Conservation (phyloP, 1,140 invertebrate species). For the Bombus pyrosoma region DNA sequence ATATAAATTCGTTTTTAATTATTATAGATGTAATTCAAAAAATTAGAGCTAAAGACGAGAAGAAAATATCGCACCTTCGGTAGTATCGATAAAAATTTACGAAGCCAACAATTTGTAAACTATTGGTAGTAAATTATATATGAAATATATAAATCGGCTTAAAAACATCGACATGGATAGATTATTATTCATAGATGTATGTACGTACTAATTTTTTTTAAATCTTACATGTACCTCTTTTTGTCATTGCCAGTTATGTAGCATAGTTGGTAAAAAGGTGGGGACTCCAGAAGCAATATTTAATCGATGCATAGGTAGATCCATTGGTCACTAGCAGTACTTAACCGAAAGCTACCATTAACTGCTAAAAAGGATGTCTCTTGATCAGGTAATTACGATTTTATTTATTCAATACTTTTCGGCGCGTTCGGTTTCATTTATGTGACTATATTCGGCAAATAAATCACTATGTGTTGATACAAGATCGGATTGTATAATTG, state of each 20-base stretch:
- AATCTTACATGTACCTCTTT: background rate
- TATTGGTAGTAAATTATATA: background rate
- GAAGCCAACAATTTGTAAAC: background rate
- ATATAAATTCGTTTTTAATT: background rate
- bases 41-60: background rate
- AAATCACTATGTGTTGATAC: too few relatives aligned
- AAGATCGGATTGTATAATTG: background rate
- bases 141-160: background rate
- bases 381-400: constrained; percentile 45
- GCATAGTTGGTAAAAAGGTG: background rate
- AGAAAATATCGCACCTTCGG: background rate
- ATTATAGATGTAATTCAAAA: background rate
- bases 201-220: background rate
- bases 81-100: background rate
- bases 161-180: background rate
- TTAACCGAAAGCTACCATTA: constrained; percentile 1
- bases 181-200: background rate
- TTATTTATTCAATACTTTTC: too few relatives aligned
- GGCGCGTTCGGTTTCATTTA: too few relatives aligned
- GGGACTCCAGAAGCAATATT: constrained; percentile 22
- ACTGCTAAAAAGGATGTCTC: constrained; percentile 41
- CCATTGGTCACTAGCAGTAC: constrained; percentile 7
- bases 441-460: too few relatives aligned
- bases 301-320: constrained; percentile 27
- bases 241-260: background rate